phyloP scores from a whole-genome alignment of 2,113 vertebrate genomes.

The Thamnophis sirtalis region DNA sequence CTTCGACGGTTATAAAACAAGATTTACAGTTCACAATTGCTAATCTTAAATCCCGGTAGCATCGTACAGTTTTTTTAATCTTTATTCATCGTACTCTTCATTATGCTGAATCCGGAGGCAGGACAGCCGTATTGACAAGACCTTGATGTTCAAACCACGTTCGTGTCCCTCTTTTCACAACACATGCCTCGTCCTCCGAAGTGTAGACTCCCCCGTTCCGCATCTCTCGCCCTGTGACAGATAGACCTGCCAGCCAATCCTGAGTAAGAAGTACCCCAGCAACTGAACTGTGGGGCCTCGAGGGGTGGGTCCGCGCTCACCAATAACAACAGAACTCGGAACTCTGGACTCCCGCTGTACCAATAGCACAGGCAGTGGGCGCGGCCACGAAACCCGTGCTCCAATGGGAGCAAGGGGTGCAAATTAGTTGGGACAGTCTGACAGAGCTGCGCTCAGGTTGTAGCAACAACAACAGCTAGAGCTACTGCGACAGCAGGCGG shows the following conservation, averaged over 20 bases:
- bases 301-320: background rate
- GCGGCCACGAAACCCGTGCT: background rate
- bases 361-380: background rate
- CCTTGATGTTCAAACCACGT: fast-evolving
- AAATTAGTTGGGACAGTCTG: background rate
- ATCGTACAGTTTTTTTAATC: background rate
- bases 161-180: background rate
- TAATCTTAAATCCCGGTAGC: background rate
- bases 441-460: background rate
- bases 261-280: background rate
- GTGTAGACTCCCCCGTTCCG: background rate
- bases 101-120: background rate
- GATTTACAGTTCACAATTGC: background rate
- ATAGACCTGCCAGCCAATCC: constrained; percentile 15
- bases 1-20: background rate
- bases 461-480: background rate
- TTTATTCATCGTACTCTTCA: background rate
- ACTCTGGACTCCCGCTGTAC: no score
- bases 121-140: background rate
- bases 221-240: background rate
- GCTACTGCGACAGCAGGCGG: background rate
- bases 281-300: constrained; percentile 23
- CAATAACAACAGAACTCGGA: background rate
- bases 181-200: background rate
- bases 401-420: background rate